A percentile compares a stretch with the other conserved stretches of the same genome.
Evolutionary conservation across 2,888 invertebrate species (phyloP).

Genomic region (Drosophila rellima): DNA sequence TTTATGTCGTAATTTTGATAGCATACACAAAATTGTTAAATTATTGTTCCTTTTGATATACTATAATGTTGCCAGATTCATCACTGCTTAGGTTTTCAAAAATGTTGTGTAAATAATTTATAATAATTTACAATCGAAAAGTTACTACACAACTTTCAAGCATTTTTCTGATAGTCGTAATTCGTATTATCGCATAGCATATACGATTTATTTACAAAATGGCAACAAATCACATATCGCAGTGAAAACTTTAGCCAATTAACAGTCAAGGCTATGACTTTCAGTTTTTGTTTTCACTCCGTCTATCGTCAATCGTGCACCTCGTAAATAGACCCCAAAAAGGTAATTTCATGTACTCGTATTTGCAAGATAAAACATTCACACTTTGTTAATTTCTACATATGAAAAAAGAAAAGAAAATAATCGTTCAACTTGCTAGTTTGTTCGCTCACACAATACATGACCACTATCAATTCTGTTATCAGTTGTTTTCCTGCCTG

Average conservation of each 20-base stretch:
- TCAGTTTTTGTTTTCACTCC: slow-evolving; percentile 38
- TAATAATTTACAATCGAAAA: slow-evolving; percentile 6
- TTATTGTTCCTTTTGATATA: slow-evolving; percentile 1
- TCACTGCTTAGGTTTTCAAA: too few relatives aligned
- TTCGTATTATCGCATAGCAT: slow-evolving; percentile 26
- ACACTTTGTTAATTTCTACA: slow-evolving; percentile 46
- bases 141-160: slow-evolving; percentile 19
- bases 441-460: slow-evolving; percentile 5
- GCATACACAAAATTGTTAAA: neutral
- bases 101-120: neutral
- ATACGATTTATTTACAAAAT: slow-evolving; percentile 45
- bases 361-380: slow-evolving; percentile 30
- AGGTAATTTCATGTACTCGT: slow-evolving; percentile 19
- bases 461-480: slow-evolving; percentile 44
- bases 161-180: slow-evolving; percentile 13
- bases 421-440: slow-evolving; percentile 4
- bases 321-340: slow-evolving; percentile 18
- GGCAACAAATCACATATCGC: slow-evolving; percentile 38
- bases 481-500: slow-evolving; percentile 43
- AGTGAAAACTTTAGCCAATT: slow-evolving; percentile 42
- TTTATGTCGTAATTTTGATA: neutral
- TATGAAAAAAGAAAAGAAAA: slow-evolving; percentile 9
- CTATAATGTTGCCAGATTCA: neutral
- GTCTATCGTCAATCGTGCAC: slow-evolving; percentile 43
- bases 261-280: slow-evolving; percentile 51